phyloP scores from a whole-genome alignment of 64 coral and sea anemone genomes.

The Stichodactyla helianthus region DNA sequence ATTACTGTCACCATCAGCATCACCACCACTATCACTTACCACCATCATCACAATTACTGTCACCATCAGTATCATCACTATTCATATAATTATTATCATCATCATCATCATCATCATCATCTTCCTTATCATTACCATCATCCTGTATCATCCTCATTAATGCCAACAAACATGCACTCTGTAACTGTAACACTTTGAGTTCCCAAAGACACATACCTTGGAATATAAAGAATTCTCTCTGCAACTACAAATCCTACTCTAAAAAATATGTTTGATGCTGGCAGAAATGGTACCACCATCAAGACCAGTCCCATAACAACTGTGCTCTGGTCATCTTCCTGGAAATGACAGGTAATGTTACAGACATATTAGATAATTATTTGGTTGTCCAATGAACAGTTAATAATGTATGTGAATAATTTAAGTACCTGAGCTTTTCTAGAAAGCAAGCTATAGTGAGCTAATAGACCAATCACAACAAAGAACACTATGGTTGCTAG shows the following conservation, averaged over 20 bases:
- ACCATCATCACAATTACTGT: neutral
- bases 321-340: constrained; percentile 53
- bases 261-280: constrained; percentile 84
- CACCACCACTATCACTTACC: neutral
- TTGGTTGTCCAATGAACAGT: no score
- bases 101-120: neutral
- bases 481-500: constrained; percentile 62
- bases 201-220: constrained; percentile 40
- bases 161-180: neutral
- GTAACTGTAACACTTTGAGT: neutral
- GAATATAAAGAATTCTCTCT: constrained; percentile 95
- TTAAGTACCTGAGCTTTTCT: constrained; percentile 26
- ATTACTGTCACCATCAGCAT: neutral
- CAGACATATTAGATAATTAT: no score
- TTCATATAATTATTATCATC: neutral
- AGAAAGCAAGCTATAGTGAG: constrained; percentile 32
- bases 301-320: constrained; percentile 53
- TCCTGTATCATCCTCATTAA: neutral
- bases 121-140: neutral
- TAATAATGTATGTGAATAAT: no score
- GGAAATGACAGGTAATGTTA: neutral
- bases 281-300: constrained; percentile 76
- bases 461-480: constrained; percentile 36
- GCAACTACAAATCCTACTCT: constrained; percentile 95
- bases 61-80: neutral